Evolutionary conservation across 2,113 vertebrate genomes (phyloP).

Genomic region (Psilopogon haemacephalus): DNA sequence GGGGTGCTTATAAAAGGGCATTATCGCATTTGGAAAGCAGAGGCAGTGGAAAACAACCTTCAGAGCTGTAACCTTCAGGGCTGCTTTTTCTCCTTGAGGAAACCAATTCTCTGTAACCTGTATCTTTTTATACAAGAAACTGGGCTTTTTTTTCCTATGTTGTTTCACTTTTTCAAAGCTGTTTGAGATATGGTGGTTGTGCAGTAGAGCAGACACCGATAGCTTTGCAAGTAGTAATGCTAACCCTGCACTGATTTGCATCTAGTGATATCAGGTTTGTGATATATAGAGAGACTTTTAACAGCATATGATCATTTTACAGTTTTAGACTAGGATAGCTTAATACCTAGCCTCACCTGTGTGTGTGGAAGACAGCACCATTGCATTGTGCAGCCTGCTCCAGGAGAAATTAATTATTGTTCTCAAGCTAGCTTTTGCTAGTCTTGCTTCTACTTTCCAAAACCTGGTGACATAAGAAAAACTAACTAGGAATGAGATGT

Average conservation of each 20-base stretch:
- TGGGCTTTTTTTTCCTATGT: not conserved
- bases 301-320: not conserved
- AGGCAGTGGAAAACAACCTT: constrained; percentile 40
- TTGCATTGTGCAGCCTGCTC: not conserved
- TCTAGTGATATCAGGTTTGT: not conserved
- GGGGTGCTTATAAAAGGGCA: constrained; percentile 46
- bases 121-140: not conserved
- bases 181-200: not conserved
- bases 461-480: not conserved
- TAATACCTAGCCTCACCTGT: not conserved
- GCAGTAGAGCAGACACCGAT: not conserved
- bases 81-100: constrained; percentile 34
- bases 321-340: not conserved
- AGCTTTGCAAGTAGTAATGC: not conserved
- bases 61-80: constrained; percentile 36
- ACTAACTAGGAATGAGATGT: not conserved
- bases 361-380: not conserved
- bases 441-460: not conserved
- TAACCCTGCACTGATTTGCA: not conserved
- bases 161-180: not conserved
- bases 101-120: not conserved
- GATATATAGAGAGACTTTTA: not conserved
- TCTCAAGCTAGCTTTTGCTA: not conserved
- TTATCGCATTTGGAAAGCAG: constrained; percentile 33
- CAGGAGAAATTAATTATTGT: not conserved